Percentiles rank a stretch among this genome's conserved stretches.
phyloP scores from a whole-genome alignment of 2,888 invertebrate genomes.

The Leptinotarsa peninsularis region DNA sequence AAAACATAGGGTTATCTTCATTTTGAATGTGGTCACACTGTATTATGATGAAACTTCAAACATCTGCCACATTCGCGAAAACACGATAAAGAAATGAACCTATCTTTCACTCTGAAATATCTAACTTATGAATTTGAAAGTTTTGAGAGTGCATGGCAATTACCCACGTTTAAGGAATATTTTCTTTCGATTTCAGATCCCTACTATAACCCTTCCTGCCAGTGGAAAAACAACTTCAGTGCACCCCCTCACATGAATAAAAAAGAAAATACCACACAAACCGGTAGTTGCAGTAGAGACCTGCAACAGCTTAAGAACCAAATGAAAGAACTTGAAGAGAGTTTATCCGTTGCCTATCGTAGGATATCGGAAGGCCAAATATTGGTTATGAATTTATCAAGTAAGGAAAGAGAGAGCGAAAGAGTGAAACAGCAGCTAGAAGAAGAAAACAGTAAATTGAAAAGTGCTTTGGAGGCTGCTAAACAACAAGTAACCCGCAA shows the following conservation, averaged over 20 bases:
- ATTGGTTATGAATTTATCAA: constrained; percentile 2
- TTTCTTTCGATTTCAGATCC: constrained; percentile 1
- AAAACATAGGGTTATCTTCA: too few relatives aligned
- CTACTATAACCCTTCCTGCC: neutral
- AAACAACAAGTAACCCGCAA: neutral
- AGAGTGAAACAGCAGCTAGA: constrained; percentile 12
- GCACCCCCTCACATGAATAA: neutral
- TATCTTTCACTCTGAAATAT: too few relatives aligned
- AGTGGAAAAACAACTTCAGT: neutral
- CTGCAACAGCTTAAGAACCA: neutral
- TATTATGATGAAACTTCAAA: too few relatives aligned
- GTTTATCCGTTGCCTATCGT: neutral
- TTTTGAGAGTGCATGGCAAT: too few relatives aligned
- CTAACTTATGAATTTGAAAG: too few relatives aligned
- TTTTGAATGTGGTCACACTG: too few relatives aligned
- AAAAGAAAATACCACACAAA: neutral
- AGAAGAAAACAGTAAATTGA: constrained; percentile 8
- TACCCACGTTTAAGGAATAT: neutral
- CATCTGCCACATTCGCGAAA: too few relatives aligned
- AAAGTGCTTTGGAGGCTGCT: neutral
- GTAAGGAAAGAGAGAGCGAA: neutral
- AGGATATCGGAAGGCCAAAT: constrained; percentile 3
- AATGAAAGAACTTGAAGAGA: constrained; percentile 14
- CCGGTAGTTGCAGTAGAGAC: neutral
- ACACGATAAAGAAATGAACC: too few relatives aligned